phyloP scores from a whole-genome alignment of 2,113 vertebrate genomes.

The Piliocolobus tephrosceles region DNA sequence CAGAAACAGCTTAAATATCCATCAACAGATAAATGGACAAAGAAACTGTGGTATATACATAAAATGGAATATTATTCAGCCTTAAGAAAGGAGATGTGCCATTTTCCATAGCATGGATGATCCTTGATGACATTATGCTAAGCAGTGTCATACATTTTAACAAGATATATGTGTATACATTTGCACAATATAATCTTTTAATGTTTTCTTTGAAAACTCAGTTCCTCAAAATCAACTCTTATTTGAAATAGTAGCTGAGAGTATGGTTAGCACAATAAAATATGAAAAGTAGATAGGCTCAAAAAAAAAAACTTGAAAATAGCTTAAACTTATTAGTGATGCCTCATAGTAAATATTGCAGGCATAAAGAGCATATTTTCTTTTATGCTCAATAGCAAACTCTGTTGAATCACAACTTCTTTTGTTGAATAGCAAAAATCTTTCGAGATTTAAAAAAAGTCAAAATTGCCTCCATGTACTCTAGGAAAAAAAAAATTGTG shows the following conservation, averaged over 20 bases:
- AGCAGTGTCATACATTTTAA: not conserved
- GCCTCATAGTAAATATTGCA: not conserved
- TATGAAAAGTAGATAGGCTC: not conserved
- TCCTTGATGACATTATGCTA: not conserved
- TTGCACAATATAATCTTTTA: not conserved
- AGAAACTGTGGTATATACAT: not conserved
- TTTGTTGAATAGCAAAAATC: not conserved
- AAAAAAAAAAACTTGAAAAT: not conserved
- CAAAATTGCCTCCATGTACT: not conserved
- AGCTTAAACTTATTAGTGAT: not conserved
- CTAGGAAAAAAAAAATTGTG: not conserved
- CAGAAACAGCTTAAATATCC: not conserved
- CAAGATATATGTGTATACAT: not conserved
- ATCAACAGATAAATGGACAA: not conserved
- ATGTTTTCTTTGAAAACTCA: not conserved
- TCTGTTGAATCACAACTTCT: not conserved
- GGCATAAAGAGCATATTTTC: not conserved
- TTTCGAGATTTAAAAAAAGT: not conserved
- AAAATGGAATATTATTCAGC: not conserved
- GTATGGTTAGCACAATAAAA: not conserved
- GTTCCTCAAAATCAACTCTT: not conserved
- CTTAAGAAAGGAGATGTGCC: not conserved
- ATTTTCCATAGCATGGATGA: not conserved
- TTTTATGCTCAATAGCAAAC: not conserved
- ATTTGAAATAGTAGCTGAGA: conserved; percentile 9